Evolutionary conservation across 2,888 invertebrate species (phyloP), one percentile per base, ranked within the genome.

Genomic region (Colletes collaris): DNA sequence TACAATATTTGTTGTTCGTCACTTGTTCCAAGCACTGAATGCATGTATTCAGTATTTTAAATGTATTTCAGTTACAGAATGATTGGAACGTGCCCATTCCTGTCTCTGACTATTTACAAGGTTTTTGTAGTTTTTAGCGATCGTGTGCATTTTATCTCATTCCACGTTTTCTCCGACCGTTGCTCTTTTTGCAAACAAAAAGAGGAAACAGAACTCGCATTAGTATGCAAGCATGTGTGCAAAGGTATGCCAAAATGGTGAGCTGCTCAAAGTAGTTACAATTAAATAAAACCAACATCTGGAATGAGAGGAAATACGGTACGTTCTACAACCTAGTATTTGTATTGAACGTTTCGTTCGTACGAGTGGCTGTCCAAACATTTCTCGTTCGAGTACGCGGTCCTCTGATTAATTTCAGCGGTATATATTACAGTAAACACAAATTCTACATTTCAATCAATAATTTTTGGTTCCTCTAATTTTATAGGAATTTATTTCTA

Each of bases 101-200:
- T 71, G 53, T 70, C 69, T 64, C 67, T 72, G 60, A 78, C 72
- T 69, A 27, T 74, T 44, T 67, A 65, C 53, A 67, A 63, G 40
- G 56, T 49, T 65, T 58, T 56, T 64, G 49, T 73, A 49, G 62
- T 72, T 37, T 74, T 70, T 67, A 40, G 55, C 50, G 49, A 67
- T 53, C 49, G 27, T 11, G 55, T 58, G 70, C 70, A 55, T 73
- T 76, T 62, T 40, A 11, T 69, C 62, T 66, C 76, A 56, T 79
- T 79, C 62, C 59, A 55, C 50, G 50, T 55, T 50, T 53, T 55
- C 44, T 59, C 53, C 63, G 13, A 35, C 44, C 44, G 50, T 52
- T 58, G 44, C 52, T 3, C 50, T 27, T 69, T 69, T 27, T 40
- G 10, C 4, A 35, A 35, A 8, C 2, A 16, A 5, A 19, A 8